Evolutionary conservation across 2,888 invertebrate species (phyloP).

Genomic region (Drosophila robusta): DNA sequence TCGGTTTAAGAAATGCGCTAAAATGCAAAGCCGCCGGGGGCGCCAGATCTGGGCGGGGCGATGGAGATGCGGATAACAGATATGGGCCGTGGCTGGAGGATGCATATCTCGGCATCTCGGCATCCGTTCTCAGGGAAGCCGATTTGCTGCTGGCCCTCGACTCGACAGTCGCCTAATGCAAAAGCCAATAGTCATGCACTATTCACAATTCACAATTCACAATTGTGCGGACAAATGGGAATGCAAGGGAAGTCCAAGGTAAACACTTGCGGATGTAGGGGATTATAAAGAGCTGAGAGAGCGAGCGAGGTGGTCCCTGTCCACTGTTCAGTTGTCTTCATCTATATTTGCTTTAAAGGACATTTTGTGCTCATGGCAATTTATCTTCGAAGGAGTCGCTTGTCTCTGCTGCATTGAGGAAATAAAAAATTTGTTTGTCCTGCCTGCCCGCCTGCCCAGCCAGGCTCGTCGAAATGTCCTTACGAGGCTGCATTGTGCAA

Average conservation of each 20-base stretch:
- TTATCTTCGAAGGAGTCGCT: conserved; percentile 61
- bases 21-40: conserved; percentile 38
- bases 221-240: conserved; percentile 67
- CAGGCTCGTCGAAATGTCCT: conserved; percentile 54
- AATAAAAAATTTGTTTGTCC: conserved; percentile 73
- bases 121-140: conserved; percentile 35
- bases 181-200: conserved; percentile 77
- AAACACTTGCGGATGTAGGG: conserved; percentile 78
- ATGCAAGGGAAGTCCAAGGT: conserved; percentile 67
- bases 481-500: conserved; percentile 62
- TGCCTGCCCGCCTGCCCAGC: conserved; percentile 40
- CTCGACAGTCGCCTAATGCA: conserved; percentile 52
- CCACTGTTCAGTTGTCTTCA: conserved; percentile 50
- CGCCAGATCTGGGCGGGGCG: conserved; percentile 4
- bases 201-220: conserved; percentile 70
- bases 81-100: conserved; percentile 2
- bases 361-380: conserved; percentile 71
- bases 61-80: conserved; percentile 4
- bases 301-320: conserved; percentile 63
- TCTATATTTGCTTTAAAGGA: conserved; percentile 73
- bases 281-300: conserved; percentile 59
- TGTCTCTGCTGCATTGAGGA: conserved; percentile 48
- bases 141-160: conserved; percentile 54
- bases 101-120: conserved; percentile 7
- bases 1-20: conserved; percentile 55